Base-by-base conservation (phyloP, 2,797 vertebrate species). In the Pagetopsis macropterus region DNA sequence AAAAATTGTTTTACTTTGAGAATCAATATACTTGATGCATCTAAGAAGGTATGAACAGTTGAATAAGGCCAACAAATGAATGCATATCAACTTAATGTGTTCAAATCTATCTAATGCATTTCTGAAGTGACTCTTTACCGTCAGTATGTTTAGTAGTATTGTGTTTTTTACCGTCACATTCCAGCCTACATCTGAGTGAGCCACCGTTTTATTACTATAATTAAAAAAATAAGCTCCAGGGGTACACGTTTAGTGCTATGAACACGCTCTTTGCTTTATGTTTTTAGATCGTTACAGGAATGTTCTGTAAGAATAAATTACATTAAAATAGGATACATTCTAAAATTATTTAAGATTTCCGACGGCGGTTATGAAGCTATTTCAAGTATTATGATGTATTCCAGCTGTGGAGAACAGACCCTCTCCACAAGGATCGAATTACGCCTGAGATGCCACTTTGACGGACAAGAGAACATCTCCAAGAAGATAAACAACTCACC, bases 401-500 rank as follows among this genome's bases (percentile, higher is more conserved):
- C n/a, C 55, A 73, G 69, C 46, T 44, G 75, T 55, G 41, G 37
- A 64, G 5, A 3, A 19, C 12, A 41, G 16, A 23, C 1, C n/a
- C 11, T 11, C 7, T 21, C 15, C 9, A 13, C 10, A 21, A 23
- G 14, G 5, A 44, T 9, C 4, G 5, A 54, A 6, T 4, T 17
- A 3, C 48, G 31, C 3, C n/a, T 10, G 7, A 50, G 9, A 54
- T 40, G 9, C 5, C 44, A 54, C 72, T 62, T 55, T 17, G 9
- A 4, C n/a, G 7, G 45, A 21, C 63, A 48, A 17, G 3, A 43
- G 60, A 27, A 33, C 33, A 31, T 0, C n/a, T 21, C 15, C 21
- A 51, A 76, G 2, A 70, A 79, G 57, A 59, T 8, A 71, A 78
- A 79, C 49, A 65, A 82, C 89, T 90, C 71, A 94, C 93, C 86